A percentile compares a stretch with the other conserved stretches of the same genome.
Evolutionary conservation across 2,888 invertebrate genomes (phyloP).

Genomic region (Lasiommata megera): DNA sequence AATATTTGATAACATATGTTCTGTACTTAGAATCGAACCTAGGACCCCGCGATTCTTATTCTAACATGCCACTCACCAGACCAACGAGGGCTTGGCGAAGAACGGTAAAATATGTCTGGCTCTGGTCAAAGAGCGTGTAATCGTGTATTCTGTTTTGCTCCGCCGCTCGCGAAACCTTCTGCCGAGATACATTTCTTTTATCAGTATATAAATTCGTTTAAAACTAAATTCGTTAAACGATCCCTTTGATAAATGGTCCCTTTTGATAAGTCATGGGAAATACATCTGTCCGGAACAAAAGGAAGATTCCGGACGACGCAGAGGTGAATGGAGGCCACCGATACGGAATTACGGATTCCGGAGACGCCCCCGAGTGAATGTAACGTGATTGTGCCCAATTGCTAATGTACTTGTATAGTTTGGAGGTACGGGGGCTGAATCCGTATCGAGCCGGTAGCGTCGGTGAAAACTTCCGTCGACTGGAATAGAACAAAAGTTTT

Average conservation of each 20-base stretch:
- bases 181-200: background rate
- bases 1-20: no score
- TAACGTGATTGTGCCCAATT: constrained; percentile 16
- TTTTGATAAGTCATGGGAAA: constrained; percentile 1
- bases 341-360: constrained; percentile 16
- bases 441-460: background rate
- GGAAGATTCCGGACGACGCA: background rate
- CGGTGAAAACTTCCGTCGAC: background rate
- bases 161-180: background rate
- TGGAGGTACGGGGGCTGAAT: background rate
- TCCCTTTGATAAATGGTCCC: background rate
- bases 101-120: background rate
- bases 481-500: background rate
- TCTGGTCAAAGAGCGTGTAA: background rate
- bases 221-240: background rate
- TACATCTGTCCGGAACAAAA: constrained; percentile 8
- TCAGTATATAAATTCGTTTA: constrained; percentile 6
- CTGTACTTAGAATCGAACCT: no score
- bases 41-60: no score
- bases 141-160: background rate
- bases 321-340: constrained; percentile 1
- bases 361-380: constrained; percentile 12
- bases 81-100: no score
- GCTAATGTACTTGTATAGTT: constrained; percentile 16
- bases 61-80: no score